Evolutionary conservation across 2,797 vertebrate species (phyloP).

Genomic region (Pampus argenteus): DNA sequence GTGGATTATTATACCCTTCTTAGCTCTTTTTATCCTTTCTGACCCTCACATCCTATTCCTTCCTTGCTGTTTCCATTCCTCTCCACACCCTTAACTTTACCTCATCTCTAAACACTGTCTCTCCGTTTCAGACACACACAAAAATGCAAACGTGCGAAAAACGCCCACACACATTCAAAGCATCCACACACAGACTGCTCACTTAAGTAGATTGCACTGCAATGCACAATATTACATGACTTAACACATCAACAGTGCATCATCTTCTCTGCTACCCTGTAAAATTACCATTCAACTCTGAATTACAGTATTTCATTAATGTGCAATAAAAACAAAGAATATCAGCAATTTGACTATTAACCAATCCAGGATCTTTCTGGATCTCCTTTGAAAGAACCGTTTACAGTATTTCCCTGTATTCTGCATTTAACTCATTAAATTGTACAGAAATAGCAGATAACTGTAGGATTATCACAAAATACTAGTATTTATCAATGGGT

Average conservation of each 20-base stretch:
- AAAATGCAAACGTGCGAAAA: neutral
- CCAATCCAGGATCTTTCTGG: neutral
- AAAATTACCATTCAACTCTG: conserved; percentile 23
- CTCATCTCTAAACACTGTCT: conserved; percentile 13
- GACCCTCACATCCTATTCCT: conserved; percentile 28
- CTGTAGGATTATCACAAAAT: neutral
- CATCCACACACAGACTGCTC: neutral
- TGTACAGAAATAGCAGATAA: neutral
- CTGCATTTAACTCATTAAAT: neutral
- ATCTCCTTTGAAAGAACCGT: neutral
- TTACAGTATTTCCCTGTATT: neutral
- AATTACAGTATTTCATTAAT: conserved; percentile 5
- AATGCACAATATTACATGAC: conserved; percentile 10
- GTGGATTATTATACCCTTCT: conserved; percentile 30
- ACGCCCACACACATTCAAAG: neutral
- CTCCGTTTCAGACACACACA: neutral
- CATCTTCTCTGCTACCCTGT: neutral
- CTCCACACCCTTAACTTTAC: conserved; percentile 9
- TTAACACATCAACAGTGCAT: conserved; percentile 3
- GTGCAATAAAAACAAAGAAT: neutral
- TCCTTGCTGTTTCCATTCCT: conserved; percentile 25
- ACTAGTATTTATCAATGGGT: neutral
- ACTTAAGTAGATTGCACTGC: conserved; percentile 24
- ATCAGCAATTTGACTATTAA: conserved; percentile 5
- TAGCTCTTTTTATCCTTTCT: conserved; percentile 12